A percentile compares a stretch with the other conserved stretches of the same genome.
phyloP scores from a whole-genome alignment of 2,888 invertebrate genomes.

The Drosophila anceps region DNA sequence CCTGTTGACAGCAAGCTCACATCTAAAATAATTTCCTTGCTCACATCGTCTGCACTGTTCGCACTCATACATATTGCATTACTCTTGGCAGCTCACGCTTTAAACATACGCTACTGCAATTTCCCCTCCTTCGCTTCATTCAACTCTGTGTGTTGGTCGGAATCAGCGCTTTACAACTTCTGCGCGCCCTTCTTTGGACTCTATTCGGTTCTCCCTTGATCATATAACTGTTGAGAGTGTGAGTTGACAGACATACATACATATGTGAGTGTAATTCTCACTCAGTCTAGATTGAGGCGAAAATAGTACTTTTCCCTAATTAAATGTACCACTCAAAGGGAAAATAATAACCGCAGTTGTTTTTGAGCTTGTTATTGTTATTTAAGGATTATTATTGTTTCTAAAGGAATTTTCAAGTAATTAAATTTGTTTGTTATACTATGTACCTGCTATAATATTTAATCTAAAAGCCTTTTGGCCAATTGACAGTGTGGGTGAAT shows the following conservation, averaged over 20 bases:
- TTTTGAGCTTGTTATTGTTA: background rate
- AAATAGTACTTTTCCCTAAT: background rate
- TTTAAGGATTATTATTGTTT: background rate
- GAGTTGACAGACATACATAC: background rate
- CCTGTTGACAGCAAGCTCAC: background rate
- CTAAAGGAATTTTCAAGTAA: background rate
- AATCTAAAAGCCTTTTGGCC: constrained; percentile 4
- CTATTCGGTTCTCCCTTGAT: background rate
- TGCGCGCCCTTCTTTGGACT: background rate
- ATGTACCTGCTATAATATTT: background rate
- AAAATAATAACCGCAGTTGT: background rate
- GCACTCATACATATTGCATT: background rate
- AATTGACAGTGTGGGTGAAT: constrained; percentile 14
- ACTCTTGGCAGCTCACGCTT: no score
- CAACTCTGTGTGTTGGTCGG: background rate
- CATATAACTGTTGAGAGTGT: background rate
- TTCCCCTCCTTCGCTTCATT: background rate
- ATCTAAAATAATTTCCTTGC: background rate
- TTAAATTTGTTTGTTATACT: background rate
- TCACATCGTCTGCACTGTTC: background rate
- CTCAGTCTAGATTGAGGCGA: background rate
- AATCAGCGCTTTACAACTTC: background rate
- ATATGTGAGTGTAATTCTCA: background rate
- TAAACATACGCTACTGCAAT: background rate
- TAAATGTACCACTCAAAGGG: background rate